Base-by-base conservation (phyloP, 2,797 vertebrate genomes). In the Bradypus variegatus region DNA sequence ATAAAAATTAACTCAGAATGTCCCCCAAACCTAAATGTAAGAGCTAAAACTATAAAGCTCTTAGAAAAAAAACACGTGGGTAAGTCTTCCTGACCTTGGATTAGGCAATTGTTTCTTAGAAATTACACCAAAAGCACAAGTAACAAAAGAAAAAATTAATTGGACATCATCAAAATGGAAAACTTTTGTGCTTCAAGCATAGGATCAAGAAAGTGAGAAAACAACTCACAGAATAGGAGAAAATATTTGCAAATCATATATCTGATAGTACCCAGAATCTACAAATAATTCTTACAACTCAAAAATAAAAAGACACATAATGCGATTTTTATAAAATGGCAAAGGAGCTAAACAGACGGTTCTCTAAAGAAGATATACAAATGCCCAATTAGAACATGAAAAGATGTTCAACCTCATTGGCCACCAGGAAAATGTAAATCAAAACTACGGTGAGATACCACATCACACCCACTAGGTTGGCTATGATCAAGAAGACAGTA, bases 31-130 rank as follows among this genome's bases (percentile, higher is more conserved):
- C 27, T 69, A 90, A 91, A 91, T 64, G 0, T 70, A 78, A 92
- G 50, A 81, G 41, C 10, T 91, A 64, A 78, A 95, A 76, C 27
- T 55, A 75, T 78, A 75, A 90, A 83, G 77, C n/a, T 86, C 62
- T 73, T 76, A 80, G 67, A 91, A 90, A 16, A 88, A 94, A 93
- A 73, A 65, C n/a, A 41, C 15, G 9, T 18, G 45, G 16, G 53
- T 55, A 91, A 86, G 64, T 67, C 13, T 83, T 90, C 23, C 41
- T 77, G 31, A 76, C 9, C 41, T 88, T 93, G 50, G 18, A 67
- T 81, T 92, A 76, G 31, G 45, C 27, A 82, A 83, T 67, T 15
- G 5, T 75, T 94, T 89, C n/a, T 84, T 83, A 89, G n/a, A 67
- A 72, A 48, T 19, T 27, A 72, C 2, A 94, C 29, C 19, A 84